Conservation (phyloP, 2,888 invertebrate genomes). For the Globia sparganii region DNA sequence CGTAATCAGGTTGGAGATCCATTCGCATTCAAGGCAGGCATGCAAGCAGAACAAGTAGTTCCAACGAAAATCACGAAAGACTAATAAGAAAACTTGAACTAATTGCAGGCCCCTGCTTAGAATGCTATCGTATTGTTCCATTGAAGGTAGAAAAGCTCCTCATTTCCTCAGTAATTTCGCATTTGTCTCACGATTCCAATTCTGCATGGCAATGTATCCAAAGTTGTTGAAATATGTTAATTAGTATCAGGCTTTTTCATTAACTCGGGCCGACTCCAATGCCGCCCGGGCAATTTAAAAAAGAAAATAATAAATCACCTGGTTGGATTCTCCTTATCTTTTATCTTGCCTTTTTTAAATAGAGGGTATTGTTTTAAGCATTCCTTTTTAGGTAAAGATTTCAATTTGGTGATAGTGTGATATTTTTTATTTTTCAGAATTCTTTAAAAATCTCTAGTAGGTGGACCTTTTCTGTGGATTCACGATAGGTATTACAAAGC, state of each 20-base stretch:
- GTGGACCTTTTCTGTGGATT: background rate
- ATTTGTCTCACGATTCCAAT: slow-evolving; percentile 49
- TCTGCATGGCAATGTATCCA: slow-evolving; percentile 38
- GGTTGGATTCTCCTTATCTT: slow-evolving; percentile 25
- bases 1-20: background rate
- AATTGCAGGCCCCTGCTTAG: slow-evolving; percentile 29
- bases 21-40: background rate
- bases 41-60: slow-evolving; percentile 9
- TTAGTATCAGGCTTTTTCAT: slow-evolving; percentile 56
- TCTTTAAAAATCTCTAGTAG: background rate
- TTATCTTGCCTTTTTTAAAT: slow-evolving; percentile 13
- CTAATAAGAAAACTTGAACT: slow-evolving; percentile 27
- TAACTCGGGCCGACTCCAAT: slow-evolving; percentile 29
- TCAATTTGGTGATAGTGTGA: background rate
- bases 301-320: slow-evolving; percentile 39
- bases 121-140: slow-evolving; percentile 29
- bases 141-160: slow-evolving; percentile 16
- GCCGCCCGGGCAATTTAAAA: slow-evolving; percentile 25
- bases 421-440: background rate
- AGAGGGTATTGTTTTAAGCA: slow-evolving; percentile 1
- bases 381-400: slow-evolving; percentile 1
- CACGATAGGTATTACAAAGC: background rate
- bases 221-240: slow-evolving; percentile 54
- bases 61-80: slow-evolving; percentile 21
- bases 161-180: slow-evolving; percentile 16